Evolutionary conservation across 2,797 vertebrate genomes (phyloP), one percentile per base, ranked within the genome.

Genomic region (Semotilus atromaculatus): DNA sequence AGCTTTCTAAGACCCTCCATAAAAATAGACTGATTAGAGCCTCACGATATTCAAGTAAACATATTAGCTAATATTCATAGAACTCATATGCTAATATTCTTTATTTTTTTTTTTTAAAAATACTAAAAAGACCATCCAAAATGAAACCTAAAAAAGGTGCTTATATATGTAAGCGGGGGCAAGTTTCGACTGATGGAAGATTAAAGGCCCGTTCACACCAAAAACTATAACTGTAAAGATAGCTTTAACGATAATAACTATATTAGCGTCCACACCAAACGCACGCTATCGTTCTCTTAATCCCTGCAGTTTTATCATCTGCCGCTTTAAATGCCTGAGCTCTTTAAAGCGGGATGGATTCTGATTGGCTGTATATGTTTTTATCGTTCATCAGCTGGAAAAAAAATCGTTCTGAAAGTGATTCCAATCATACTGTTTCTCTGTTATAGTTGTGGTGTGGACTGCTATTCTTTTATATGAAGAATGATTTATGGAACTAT

Each of bases 41-140:
- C 74, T 78, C 75, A 71, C 38, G 4, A 84, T 84, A 70, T 85
- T 85, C 83, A 79, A 72, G 83, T 85, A 85, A 80, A 72, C 40
- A 21, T 62, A 71, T 80, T 64, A 29, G 75, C 67, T 79, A 80
- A 80, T 80, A 85, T 80, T 78, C 74, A 45, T 60, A 77, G 64
- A 84, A 84, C 74, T 68, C 76, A 68, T 76, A 77, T 77, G 45
- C 62, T 60, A 82, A 82, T 60, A 73, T 73, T 83, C 48, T 83
- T 77, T 76, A 76, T 53, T 48, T 43, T 43, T 48, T 43, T 43
- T 64, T 77, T 58, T 14, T 60, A 77, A 67, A 73, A 85, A 85
- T 80, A 80, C 55, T 29, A 80, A 80, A 72, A 72, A 85, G 51
- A 60, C 74, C 64, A 78, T 84, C 40, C 82, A 84, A 79, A 80